A percentile compares a stretch with the other conserved stretches of the same genome.
phyloP scores from a whole-genome alignment of 1,140 invertebrate genomes.

The Akabosia matsudoensis region DNA sequence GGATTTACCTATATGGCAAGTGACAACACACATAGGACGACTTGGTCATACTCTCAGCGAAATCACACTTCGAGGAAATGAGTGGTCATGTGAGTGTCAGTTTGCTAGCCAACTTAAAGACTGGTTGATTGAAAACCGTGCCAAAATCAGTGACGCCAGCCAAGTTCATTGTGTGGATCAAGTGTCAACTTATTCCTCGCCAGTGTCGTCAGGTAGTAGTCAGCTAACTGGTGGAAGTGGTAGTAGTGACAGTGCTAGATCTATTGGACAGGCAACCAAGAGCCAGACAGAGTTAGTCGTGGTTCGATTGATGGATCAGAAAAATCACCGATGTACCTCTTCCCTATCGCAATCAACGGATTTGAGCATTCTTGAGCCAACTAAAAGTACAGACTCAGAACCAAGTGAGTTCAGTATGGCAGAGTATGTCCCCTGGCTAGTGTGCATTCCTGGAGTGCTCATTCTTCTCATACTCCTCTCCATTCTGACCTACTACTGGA shows the following conservation, averaged over 20 bases:
- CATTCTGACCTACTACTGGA: constrained; percentile 62
- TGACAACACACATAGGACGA: constrained; percentile 52
- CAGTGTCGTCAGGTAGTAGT: neutral
- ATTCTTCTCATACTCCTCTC: constrained; percentile 28
- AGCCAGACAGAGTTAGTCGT: constrained; percentile 40
- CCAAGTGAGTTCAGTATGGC: constrained; percentile 25
- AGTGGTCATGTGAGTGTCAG: constrained; percentile 84
- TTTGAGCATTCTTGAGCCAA: constrained; percentile 42
- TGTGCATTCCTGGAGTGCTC: constrained; percentile 25
- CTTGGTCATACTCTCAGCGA: constrained; percentile 63
- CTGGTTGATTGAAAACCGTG: constrained; percentile 59
- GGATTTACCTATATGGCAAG: constrained; percentile 71
- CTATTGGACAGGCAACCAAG: neutral
- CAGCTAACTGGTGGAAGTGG: neutral
- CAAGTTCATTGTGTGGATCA: constrained; percentile 45
- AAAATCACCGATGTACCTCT: constrained; percentile 31
- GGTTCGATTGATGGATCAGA: constrained; percentile 39
- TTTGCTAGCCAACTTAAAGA: constrained; percentile 74
- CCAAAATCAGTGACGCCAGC: constrained; percentile 40
- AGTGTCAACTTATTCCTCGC: constrained; percentile 22
- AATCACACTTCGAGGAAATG: constrained; percentile 70
- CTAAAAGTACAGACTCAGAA: constrained; percentile 10
- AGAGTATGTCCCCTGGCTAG: constrained; percentile 38
- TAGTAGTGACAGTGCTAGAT: neutral
- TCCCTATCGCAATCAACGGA: constrained; percentile 37